Percentiles rank a stretch among this genome's conserved stretches.
Conservation (phyloP, 2,797 vertebrate genomes). For the Coluber constrictor region DNA sequence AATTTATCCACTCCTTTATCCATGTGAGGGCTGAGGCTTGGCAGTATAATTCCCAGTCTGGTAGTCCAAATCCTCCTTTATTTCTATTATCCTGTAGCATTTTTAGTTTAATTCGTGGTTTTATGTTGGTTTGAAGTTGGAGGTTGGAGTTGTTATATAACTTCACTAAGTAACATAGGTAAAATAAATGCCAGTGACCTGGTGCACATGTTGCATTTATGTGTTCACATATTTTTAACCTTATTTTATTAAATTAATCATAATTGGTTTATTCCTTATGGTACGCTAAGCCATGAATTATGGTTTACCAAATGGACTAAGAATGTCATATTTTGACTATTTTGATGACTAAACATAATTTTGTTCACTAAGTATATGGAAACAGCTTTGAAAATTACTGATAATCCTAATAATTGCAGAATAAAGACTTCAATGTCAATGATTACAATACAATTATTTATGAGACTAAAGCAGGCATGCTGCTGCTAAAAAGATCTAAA, state of each 20-base stretch:
- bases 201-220: neutral
- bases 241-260: neutral
- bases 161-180: neutral
- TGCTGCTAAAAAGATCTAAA: neutral
- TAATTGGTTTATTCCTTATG: neutral
- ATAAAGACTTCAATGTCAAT: neutral
- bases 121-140: neutral
- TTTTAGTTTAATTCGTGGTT: no score
- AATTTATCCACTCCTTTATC: no score
- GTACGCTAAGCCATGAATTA: neutral
- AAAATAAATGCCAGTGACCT: no score
- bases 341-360: neutral
- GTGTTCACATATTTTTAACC: neutral
- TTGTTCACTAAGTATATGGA: neutral
- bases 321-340: neutral
- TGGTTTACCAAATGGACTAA: neutral
- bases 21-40: no score
- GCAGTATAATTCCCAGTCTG: no score
- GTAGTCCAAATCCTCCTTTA: no score
- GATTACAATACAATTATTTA: neutral
- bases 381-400: slow-evolving; percentile 1
- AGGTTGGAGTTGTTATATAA: neutral
- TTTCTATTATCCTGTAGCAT: no score
- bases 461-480: neutral
- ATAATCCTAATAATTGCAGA: neutral